Evolutionary conservation across 2,113 vertebrate genomes (phyloP).

Genomic region (Campylomormyrus tamandua): DNA sequence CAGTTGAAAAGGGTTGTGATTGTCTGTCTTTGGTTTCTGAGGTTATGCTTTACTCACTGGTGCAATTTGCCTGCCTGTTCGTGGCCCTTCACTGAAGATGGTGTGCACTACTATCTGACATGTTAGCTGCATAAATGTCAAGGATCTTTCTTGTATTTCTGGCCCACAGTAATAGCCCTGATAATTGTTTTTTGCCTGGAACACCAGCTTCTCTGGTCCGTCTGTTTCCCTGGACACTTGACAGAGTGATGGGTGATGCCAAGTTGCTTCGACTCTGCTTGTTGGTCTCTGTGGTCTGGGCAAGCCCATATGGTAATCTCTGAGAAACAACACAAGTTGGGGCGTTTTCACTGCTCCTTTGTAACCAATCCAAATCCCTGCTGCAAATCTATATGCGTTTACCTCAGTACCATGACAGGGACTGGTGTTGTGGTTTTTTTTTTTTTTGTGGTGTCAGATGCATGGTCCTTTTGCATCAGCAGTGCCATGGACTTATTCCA

Average conservation of each 20-base stretch:
- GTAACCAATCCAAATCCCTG: conserved; percentile 17
- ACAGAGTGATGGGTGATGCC: conserved; percentile 22
- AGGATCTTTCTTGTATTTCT: neutral
- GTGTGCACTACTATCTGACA: neutral
- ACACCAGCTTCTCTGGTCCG: neutral
- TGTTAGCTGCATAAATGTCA: neutral
- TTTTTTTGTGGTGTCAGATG: neutral
- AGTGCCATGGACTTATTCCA: neutral
- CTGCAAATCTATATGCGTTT: conserved; percentile 28
- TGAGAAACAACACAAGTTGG: conserved; percentile 14
- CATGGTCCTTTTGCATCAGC: neutral
- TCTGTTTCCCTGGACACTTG: neutral
- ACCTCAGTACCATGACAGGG: conserved; percentile 28
- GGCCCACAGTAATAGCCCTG: neutral
- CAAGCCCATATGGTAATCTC: conserved; percentile 2
- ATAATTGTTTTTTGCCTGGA: neutral
- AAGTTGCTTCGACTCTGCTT: neutral
- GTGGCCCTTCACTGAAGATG: neutral
- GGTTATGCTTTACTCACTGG: neutral
- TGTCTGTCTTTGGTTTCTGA: neutral
- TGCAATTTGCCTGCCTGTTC: neutral
- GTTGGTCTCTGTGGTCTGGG: conserved; percentile 2
- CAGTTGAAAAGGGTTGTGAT: neutral
- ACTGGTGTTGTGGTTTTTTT: neutral
- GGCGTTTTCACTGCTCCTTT: conserved; percentile 3